phyloP scores from a whole-genome alignment of 1,140 invertebrate species.

The Ceratina australensis region DNA sequence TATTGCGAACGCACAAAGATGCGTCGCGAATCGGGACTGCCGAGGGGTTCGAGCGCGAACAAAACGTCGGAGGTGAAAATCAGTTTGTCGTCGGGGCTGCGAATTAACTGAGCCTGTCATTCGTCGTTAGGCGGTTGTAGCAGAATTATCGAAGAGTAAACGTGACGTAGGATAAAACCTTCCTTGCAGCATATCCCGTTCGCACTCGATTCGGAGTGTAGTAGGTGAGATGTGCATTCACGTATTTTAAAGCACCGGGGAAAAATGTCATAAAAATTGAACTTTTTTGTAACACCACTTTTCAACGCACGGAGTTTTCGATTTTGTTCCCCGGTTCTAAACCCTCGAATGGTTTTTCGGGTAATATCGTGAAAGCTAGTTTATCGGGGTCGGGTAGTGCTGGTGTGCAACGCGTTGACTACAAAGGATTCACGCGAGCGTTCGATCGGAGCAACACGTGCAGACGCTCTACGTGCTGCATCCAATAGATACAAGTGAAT shows the following conservation, averaged over 20 bases:
- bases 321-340: too few relatives aligned
- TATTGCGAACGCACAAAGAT: slow-evolving; percentile 31
- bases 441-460: background rate
- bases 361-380: background rate
- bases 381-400: background rate
- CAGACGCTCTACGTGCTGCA: background rate
- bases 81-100: slow-evolving; percentile 39
- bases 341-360: background rate
- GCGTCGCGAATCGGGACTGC: slow-evolving; percentile 24
- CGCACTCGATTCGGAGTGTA: background rate
- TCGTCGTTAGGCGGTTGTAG: background rate
- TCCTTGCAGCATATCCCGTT: background rate
- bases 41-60: slow-evolving; percentile 33
- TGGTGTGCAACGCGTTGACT: background rate
- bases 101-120: slow-evolving; percentile 1
- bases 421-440: background rate
- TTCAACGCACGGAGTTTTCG: too few relatives aligned
- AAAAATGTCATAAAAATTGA: too few relatives aligned
- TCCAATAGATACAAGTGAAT: background rate
- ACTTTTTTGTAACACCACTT: too few relatives aligned
- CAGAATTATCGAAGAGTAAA: background rate
- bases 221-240: background rate
- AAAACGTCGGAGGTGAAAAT: slow-evolving; percentile 48
- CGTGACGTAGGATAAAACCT: background rate
- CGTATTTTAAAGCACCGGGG: background rate